Conservation (phyloP, 2,888 invertebrate genomes). For the Empis livida region DNA sequence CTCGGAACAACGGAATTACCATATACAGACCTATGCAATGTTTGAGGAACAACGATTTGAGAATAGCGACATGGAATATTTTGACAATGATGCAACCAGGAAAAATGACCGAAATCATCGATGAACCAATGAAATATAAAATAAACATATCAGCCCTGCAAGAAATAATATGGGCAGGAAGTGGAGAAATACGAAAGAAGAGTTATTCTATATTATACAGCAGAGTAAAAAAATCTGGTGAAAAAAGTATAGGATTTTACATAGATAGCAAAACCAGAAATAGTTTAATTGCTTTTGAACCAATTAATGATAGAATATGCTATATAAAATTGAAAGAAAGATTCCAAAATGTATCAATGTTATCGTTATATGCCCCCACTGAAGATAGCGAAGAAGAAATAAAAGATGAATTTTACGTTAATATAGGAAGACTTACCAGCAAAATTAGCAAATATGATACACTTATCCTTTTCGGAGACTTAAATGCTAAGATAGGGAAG, state of each 20-base stretch:
- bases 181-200: background rate
- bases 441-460: background rate
- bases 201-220: background rate
- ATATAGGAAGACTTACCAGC: no score
- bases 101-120: background rate
- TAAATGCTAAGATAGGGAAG: background rate
- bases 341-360: background rate
- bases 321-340: background rate
- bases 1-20: background rate
- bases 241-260: background rate
- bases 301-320: background rate
- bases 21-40: background rate
- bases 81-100: conserved; percentile 1
- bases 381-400: background rate
- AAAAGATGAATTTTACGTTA: background rate
- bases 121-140: conserved; percentile 1
- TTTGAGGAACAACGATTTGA: conserved; percentile 1
- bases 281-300: background rate
- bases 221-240: background rate
- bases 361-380: background rate
- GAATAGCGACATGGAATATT: conserved; percentile 1
- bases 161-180: background rate
- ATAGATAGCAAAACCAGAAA: background rate
- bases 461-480: background rate
- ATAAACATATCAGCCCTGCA: conserved; percentile 2